Evolutionary conservation across 2,888 invertebrate species (phyloP), one percentile per base, ranked within the genome.

Genomic region (Ectemnius cavifrons): DNA sequence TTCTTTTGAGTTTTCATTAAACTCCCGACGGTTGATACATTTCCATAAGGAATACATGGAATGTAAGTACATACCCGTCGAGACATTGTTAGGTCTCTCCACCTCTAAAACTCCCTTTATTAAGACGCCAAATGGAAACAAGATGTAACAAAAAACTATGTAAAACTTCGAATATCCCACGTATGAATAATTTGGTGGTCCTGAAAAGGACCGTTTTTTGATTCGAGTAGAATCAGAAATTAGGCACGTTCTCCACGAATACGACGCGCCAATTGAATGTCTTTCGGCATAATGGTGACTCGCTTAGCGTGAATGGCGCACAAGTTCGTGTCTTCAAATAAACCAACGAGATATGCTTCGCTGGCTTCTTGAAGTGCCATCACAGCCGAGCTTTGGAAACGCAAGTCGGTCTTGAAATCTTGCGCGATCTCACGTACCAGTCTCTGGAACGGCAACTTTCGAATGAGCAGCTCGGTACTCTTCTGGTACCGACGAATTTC

Each of bases 401-500:
- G 89, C 27, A 95, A 89, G 85, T 95, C 95, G 0, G 94, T 93
- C 88, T 95, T 95, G 92, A 94, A 95, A 84, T 95, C 95, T 82
- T 95, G 95, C 0, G 95, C 95, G 66, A 95, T 95, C 88, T 95
- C 95, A 83, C 95, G 91, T 14, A 95, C 95, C 37, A 95, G 89
- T 46, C 94, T 92, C 85, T 95, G 95, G 91, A 95, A 95, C 0
- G 95, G 95, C 68, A 95, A 89, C 86, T 95, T 95, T 73, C 95
- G 92, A 86, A 95, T 94, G 62, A 95, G 88, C 81, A 95, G 91
- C 83, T 95, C 95, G 0, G 95, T 95, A 66, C 94, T 94, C 87
- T 95, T 95, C 89, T 95, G 95, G 88, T 95, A 95, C 82, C 95
- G 92, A 75, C 95, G 91, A 61, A 95, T 95, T 90, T 95, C 95